A percentile compares a stretch with the other conserved stretches of the same genome.
phyloP scores from a whole-genome alignment of 2,888 invertebrate genomes.

The Cephus rjabovi region DNA sequence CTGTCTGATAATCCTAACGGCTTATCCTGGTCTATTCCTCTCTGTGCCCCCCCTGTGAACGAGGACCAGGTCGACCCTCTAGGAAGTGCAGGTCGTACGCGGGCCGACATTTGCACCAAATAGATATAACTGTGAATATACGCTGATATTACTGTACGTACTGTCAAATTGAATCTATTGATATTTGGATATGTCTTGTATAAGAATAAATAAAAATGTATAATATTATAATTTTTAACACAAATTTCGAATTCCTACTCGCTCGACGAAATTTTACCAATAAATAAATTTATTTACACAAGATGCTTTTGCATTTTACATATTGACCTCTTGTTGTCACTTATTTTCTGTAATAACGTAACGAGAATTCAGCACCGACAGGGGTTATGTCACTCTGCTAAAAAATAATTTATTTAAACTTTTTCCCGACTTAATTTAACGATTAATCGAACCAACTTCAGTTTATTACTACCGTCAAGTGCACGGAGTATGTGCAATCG shows the following conservation, averaged over 20 bases:
- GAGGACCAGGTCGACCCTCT: constrained; percentile 29
- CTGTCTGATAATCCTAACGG: constrained; percentile 62
- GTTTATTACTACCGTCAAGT: neutral
- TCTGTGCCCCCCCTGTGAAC: constrained; percentile 29
- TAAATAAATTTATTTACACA: neutral
- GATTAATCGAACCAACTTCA: neutral
- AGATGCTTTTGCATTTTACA: neutral
- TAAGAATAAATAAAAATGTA: neutral
- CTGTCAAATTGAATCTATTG: neutral
- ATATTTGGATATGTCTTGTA: neutral
- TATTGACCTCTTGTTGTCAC: neutral
- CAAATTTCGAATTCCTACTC: no score
- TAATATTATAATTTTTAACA: neutral
- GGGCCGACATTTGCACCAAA: neutral
- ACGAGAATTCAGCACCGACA: no score
- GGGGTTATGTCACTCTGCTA: neutral
- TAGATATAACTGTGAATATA: no score
- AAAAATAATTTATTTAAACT: neutral
- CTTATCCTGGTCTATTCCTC: constrained; percentile 52
- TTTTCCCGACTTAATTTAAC: neutral
- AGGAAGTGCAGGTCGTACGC: neutral
- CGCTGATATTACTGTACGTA: neutral
- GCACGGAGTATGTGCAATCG: neutral
- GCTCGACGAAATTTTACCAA: neutral
- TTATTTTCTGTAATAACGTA: no score